These are phyloP conservation scores for Aradus depressus DNA, from an alignment of 2,888 invertebrate species.

Conservation along the genomic window DNA sequence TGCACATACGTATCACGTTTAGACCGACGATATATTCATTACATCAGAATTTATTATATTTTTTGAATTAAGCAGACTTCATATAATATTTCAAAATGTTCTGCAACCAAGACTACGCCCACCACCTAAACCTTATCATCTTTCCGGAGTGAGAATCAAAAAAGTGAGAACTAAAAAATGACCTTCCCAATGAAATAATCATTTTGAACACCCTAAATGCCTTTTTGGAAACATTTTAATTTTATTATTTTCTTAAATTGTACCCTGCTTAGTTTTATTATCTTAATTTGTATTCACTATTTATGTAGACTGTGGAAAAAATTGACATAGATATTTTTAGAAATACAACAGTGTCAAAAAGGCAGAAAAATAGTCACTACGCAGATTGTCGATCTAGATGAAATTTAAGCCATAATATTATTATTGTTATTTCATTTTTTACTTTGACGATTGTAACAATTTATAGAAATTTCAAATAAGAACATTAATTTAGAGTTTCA, in stretches of 20 bases:
- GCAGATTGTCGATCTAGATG: constrained; percentile 27
- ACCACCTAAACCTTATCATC: no score
- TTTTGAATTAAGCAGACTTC: no score
- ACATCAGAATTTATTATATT: no score
- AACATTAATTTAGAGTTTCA: not conserved
- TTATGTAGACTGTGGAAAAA: constrained; percentile 21
- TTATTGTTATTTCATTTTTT: no score
- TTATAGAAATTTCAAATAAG: not conserved
- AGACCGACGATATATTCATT: no score
- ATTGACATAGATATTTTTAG: constrained; percentile 19
- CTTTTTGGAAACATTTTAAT: constrained; percentile 1
- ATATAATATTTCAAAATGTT: no score
- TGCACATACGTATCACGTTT: no score
- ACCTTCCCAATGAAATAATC: no score
- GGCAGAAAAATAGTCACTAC: constrained; percentile 28
- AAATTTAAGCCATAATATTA: constrained; percentile 17
- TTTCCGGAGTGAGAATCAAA: no score
- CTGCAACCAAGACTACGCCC: no score
- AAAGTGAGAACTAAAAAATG: no score
- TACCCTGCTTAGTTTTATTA: constrained; percentile 16
- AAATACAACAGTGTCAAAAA: constrained; percentile 22
- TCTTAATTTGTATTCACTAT: constrained; percentile 13
- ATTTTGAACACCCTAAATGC: no score
- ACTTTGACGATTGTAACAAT: constrained; percentile 15
- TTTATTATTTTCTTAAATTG: constrained; percentile 5